A percentile compares a stretch with the other conserved stretches of the same genome.
These are phyloP conservation scores for Rhabdophis nuchalis DNA, from an alignment of 2,797 vertebrate genomes.

Conservation along the genomic window DNA sequence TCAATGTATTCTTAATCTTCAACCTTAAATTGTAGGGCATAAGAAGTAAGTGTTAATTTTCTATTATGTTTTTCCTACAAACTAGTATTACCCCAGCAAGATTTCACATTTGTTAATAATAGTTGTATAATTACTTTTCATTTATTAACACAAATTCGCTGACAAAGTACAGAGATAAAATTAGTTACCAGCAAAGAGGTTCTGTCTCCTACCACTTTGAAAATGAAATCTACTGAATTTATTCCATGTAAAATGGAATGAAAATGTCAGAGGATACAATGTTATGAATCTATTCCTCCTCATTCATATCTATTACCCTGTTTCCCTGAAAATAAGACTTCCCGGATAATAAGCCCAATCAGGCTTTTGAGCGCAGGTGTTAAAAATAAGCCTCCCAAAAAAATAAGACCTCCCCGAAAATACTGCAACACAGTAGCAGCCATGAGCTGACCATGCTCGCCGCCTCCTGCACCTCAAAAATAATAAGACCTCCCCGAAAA, in stretches of 20 bases:
- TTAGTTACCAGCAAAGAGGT: not conserved
- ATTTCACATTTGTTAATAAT: not conserved
- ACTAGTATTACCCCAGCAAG: not conserved
- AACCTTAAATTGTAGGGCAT: slow-evolving; percentile 70
- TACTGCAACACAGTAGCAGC: too few relatives aligned
- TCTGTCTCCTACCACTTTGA: not conserved
- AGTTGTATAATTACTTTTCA: not conserved
- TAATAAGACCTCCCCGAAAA: too few relatives aligned
- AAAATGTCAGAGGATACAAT: not conserved
- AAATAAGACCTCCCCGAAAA: too few relatives aligned
- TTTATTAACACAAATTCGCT: not conserved
- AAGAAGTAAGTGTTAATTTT: slow-evolving; percentile 34
- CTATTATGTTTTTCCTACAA: not conserved
- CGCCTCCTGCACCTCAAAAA: too few relatives aligned
- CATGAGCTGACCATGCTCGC: too few relatives aligned
- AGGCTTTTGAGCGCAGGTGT: too few relatives aligned
- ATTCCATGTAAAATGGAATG: not conserved
- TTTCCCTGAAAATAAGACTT: too few relatives aligned
- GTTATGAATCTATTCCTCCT: not conserved
- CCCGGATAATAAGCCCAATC: too few relatives aligned
- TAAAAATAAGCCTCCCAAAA: too few relatives aligned
- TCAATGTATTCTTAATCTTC: slow-evolving; percentile 77
- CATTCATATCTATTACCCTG: not conserved
- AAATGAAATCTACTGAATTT: not conserved
- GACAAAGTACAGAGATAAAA: not conserved